These are phyloP conservation scores for Melanerpes aurifrons DNA, from an alignment of 2,113 vertebrate genomes.

Conservation along the genomic window DNA sequence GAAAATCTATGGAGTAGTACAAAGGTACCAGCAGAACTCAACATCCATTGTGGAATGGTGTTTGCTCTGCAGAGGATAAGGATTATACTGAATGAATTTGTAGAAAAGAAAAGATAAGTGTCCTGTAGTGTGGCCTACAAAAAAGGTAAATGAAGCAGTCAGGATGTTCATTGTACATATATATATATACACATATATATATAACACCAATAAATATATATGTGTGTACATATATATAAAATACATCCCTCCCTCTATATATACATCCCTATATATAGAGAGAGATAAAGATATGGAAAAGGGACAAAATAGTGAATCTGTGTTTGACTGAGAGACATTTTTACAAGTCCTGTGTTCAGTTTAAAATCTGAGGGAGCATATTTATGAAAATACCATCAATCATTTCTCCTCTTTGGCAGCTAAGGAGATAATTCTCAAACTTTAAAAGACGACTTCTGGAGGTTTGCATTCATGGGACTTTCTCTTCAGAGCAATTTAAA, in stretches of 20 bases:
- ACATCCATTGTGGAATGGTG: not conserved
- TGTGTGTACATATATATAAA: too few relatives aligned
- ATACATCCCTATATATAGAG: too few relatives aligned
- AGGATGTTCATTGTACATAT: not conserved
- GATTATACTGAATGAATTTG: not conserved
- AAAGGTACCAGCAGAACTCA: not conserved
- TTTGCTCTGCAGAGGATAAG: not conserved
- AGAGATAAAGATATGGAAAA: not conserved
- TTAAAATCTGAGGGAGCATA: not conserved
- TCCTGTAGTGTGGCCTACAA: not conserved
- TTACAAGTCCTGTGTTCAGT: not conserved
- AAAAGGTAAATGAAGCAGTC: not conserved
- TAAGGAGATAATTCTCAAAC: not conserved
- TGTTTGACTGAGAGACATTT: not conserved
- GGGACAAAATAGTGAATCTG: not conserved
- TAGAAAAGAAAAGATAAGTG: not conserved
- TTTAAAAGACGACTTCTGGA: not conserved
- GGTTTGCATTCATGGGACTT: not conserved
- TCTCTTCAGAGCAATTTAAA: not conserved
- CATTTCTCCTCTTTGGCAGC: not conserved
- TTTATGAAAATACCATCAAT: not conserved
- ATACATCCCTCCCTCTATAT: too few relatives aligned
- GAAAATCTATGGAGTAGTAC: not conserved
- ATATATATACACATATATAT: too few relatives aligned
- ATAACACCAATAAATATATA: too few relatives aligned